Base-by-base conservation (phyloP, 2,888 invertebrate genomes). In the Meta bourneti region DNA sequence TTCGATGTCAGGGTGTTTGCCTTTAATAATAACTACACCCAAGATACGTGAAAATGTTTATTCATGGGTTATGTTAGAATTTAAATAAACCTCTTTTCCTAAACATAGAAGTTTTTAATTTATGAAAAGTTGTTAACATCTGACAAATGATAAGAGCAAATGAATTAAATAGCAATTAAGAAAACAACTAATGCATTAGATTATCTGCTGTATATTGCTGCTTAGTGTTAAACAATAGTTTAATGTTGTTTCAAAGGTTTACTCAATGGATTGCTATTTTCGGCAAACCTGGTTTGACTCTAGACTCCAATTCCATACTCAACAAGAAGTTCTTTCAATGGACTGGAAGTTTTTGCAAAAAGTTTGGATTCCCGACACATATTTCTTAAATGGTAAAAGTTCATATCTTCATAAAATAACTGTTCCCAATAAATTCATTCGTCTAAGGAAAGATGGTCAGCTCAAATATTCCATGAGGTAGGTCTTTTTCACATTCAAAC, bases 291-390 rank as follows among this genome's bases (percentile, higher is more conserved):
- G 99, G 99, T 96, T 96, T 92, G 98, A 98, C 95, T 96, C 96
- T 92, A 96, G 97, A 71, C 95, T 98, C 92, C 96, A 97, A 20
- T 97, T 97, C 95, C 94, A 94, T 6, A 96, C 96, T 87, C 96
- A 96, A 93, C 96, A 96, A 94, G 96, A 96, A 93, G 96, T 96
- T 52, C 95, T 97, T 91, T 97, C 97, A 0, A 95, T 97, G 93
- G 97, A 97, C 94, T 97, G 97, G 94, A 97, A 97, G 90, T 97
- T 97, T 96, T 95, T 98, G 94, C 98, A 98, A 95, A 96, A 98
- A 94, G 98, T 99, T 94, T 99, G 99, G 99, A 96, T 98, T 93
- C 99, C 99, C 0, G 99, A 99, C 95, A 99, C 99, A 0, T 99
- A 98, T 95, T 98, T 99, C 95, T 97, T 98, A 95, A 99, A 99